Evolutionary conservation across 2,888 invertebrate species (phyloP).

Genomic region (Salpingus planirostris): DNA sequence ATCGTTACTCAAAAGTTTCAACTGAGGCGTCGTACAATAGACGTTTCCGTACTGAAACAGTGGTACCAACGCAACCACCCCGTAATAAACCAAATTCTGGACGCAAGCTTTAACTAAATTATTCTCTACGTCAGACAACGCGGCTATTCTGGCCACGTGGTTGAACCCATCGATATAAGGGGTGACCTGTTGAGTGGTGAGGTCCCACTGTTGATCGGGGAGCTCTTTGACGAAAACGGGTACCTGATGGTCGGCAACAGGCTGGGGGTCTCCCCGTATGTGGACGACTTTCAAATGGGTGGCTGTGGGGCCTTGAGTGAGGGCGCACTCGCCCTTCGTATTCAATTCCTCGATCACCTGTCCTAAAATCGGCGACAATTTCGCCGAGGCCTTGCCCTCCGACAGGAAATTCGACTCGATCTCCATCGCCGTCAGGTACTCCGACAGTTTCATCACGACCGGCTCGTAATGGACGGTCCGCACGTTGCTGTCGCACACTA

Average conservation of each 20-base stretch:
- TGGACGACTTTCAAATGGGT: constrained; percentile 84
- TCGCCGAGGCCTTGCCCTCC: constrained; percentile 50
- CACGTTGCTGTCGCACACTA: constrained; percentile 85
- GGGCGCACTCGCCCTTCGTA: constrained; percentile 47
- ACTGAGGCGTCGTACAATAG: constrained; percentile 52
- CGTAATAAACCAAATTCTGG: constrained; percentile 80
- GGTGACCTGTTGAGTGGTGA: constrained; percentile 83
- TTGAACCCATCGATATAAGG: constrained; percentile 89
- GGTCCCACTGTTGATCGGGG: constrained; percentile 69
- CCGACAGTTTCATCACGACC: constrained; percentile 87
- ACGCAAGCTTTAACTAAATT: constrained; percentile 90
- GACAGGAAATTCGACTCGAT: constrained; percentile 80
- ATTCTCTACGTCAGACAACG: constrained; percentile 85
- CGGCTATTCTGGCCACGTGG: constrained; percentile 82
- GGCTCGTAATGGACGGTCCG: constrained; percentile 89
- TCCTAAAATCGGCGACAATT: constrained; percentile 65
- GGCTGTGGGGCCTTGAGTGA: constrained; percentile 73
- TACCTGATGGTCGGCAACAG: constrained; percentile 82
- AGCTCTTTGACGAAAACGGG: constrained; percentile 58
- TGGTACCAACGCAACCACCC: constrained; percentile 52
- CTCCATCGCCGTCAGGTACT: constrained; percentile 84
- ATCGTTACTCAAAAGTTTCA: constrained; percentile 46
- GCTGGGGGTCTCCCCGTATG: constrained; percentile 69
- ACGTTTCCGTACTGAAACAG: constrained; percentile 60
- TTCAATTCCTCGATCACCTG: constrained; percentile 78